These are phyloP conservation scores for Capromys pilorides DNA, from an alignment of 2,797 vertebrate genomes.

Conservation along the genomic window DNA sequence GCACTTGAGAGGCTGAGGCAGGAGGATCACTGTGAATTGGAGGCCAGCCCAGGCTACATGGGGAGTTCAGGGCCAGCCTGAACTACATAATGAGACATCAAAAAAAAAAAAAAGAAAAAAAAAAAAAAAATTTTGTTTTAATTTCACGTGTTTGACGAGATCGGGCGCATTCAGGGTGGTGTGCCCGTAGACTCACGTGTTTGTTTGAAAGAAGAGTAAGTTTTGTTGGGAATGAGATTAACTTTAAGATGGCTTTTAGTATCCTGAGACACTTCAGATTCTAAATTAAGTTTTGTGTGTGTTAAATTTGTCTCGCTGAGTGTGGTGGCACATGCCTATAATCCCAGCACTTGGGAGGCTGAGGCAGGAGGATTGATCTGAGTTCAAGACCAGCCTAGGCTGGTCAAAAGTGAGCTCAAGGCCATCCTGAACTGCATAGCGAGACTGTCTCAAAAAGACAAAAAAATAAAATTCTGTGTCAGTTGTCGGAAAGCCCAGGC, in stretches of 20 bases:
- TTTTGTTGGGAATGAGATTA: constrained; percentile 73
- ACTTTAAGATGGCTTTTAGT: constrained; percentile 77
- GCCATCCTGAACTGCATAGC: too few species aligned
- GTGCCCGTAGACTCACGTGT: too few species aligned
- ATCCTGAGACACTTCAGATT: constrained; percentile 49
- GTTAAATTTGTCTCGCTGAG: neutral
- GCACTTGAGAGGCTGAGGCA: neutral
- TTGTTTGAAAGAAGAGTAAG: constrained; percentile 66
- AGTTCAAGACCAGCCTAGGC: too few species aligned
- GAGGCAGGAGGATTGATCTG: too few species aligned
- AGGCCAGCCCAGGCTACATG: neutral
- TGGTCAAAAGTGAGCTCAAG: too few species aligned
- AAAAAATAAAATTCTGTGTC: neutral
- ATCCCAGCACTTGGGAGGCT: too few species aligned
- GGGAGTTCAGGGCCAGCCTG: neutral
- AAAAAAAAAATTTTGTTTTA: constrained; percentile 57
- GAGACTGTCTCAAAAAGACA: too few species aligned
- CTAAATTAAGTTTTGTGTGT: neutral
- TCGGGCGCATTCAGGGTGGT: too few species aligned
- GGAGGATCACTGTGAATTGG: neutral
- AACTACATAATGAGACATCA: neutral
- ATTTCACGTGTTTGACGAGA: too few species aligned
- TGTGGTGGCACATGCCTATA: too few species aligned
- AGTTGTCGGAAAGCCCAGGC: neutral
- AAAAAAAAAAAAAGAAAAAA: neutral